Evolutionary conservation across 2,113 vertebrate genomes (phyloP).

Genomic region (Grallaria varia): DNA sequence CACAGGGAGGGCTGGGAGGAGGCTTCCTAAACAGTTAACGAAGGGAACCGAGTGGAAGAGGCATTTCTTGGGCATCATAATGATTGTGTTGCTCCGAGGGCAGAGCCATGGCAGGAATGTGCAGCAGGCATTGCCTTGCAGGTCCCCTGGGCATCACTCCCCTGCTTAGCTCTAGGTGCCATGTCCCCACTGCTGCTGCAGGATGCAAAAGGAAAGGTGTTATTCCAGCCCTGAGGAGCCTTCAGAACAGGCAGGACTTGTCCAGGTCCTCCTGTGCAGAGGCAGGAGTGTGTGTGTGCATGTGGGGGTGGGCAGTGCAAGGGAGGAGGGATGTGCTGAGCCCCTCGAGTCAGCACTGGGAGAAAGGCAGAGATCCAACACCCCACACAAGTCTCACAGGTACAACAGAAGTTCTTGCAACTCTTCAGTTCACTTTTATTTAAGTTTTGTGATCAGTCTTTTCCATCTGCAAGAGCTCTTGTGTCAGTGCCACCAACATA

Average conservation of each 20-base stretch:
- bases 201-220: neutral
- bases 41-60: neutral
- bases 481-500: neutral
- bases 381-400: neutral
- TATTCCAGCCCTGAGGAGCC: neutral
- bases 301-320: neutral
- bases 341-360: neutral
- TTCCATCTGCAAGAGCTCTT: slow-evolving; percentile 17
- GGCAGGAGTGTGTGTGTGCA: rapidly evolving
- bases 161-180: neutral
- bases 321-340: neutral
- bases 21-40: neutral
- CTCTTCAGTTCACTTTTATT: slow-evolving; percentile 55
- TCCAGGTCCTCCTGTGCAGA: rapidly evolving
- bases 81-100: neutral
- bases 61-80: neutral
- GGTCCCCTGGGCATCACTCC: neutral
- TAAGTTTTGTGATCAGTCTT: neutral
- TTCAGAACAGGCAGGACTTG: neutral
- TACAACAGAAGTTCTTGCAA: neutral
- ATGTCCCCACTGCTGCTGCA: neutral
- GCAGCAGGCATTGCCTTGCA: neutral
- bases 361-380: neutral
- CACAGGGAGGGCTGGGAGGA: neutral
- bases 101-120: rapidly evolving